Evolutionary conservation across 92 coral and sea anemone species (phyloP), one percentile per base, ranked within the genome.

Genomic region (Umimayanthus chanpuru): DNA sequence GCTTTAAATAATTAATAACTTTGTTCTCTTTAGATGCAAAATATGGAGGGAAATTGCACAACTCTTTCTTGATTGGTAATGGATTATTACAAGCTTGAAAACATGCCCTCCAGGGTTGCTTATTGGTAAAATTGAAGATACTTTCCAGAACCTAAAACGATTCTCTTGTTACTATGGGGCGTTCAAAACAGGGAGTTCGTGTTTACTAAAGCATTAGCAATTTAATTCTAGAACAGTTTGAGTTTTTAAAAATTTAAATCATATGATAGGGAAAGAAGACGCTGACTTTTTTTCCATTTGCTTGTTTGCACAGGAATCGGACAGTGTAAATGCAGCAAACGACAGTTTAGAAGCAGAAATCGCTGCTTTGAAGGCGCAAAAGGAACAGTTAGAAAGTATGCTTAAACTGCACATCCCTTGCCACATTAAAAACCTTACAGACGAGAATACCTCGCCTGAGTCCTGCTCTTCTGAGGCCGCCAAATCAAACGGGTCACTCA

Each of bases 381-480:
- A 83, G 68, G 77, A 83, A 43, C 78, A 83, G 77, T 68, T 83
- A 50, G 87, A 83, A 70, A 83, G 14, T n/a, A 83, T 83, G 87
- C 28, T 83, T 0, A 83, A 83, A 29, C 76, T 65, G 23, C 87
- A 83, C 64, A 28, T 55, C 26, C 87, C 87, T 15, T 83, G 87
- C 55, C 70, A 83, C 26, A 70, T 83, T 7, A 68, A n/a, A 30
- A 70, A 25, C 53, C 40, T 5, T 3, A n/a, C 16, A 23, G 78
- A 68, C 23, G 87, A 23, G 15, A 83, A 47, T 44, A 70, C 44
- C 2, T 83, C 87, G 11, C 66, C 87, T 10, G 87, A 83, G 43
- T 83, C 87, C 9, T 83, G 87, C 23, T 83, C 87, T 32, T 83
- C 87, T 14, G 87, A 83, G 10, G 87, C 87, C 12, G 87, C 78